Percentiles rank a stretch among this genome's conserved stretches.
phyloP scores from a whole-genome alignment of 2,888 invertebrate genomes.

The Thymelicus sylvestris region DNA sequence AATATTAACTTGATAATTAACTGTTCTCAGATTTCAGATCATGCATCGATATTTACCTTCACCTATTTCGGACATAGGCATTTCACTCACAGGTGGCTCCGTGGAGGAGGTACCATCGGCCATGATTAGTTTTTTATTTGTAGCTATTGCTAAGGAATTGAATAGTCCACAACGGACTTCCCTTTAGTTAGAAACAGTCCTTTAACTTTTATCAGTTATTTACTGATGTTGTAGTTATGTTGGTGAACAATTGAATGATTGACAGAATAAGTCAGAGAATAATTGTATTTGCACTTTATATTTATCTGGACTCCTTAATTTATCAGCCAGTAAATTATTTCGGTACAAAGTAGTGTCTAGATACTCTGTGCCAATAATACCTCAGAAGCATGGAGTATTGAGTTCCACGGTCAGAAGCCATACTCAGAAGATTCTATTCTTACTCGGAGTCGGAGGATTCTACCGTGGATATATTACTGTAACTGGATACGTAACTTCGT shows the following conservation, averaged over 20 bases:
- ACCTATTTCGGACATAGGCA: conserved; percentile 48
- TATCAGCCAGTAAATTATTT: background rate
- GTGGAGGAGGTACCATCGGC: conserved; percentile 44
- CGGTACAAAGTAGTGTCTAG: too few relatives aligned
- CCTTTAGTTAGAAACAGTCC: conserved; percentile 61
- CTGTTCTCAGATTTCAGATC: too few relatives aligned
- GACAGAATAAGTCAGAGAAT: conserved; percentile 7
- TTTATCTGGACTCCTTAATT: background rate
- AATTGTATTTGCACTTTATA: background rate
- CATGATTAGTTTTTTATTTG: conserved; percentile 47
- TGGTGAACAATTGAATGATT: conserved; percentile 12
- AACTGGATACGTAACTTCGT: too few relatives aligned
- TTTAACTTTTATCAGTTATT: conserved; percentile 37
- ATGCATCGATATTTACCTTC: conserved; percentile 47
- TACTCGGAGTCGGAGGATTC: too few relatives aligned
- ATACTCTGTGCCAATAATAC: too few relatives aligned
- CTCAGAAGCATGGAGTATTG: too few relatives aligned
- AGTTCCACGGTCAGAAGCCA: too few relatives aligned
- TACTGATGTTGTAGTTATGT: conserved; percentile 1
- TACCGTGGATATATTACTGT: too few relatives aligned
- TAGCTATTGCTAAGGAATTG: conserved; percentile 51
- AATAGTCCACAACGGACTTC: conserved; percentile 21
- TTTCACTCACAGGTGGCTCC: conserved; percentile 45
- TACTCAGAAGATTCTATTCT: too few relatives aligned
- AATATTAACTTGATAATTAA: too few relatives aligned